Base-by-base conservation (phyloP, 1,140 invertebrate species). In the Drosophila pseudoananassae region DNA sequence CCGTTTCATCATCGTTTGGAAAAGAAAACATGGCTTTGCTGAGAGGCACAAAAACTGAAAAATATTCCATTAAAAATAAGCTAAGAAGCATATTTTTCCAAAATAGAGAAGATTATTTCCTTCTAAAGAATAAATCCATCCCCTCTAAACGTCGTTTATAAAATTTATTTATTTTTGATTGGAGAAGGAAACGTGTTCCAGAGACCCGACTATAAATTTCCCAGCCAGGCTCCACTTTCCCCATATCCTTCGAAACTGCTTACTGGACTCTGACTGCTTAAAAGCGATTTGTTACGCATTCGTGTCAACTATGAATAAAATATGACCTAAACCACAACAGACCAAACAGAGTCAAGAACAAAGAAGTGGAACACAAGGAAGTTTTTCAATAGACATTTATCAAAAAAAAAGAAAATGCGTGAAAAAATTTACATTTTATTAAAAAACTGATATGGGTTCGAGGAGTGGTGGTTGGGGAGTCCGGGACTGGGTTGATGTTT, bases 131-230 rank as follows among this genome's bases (percentile, higher is more conserved):
- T 4, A 10, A n/a, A 36, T 12, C 33, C 33, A 36, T n/a, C 20
- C 29, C 47, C 29, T 47, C 36, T 14, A 68, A 49, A 79, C 79
- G 66, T 85, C 73, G 55, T 68, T 80, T 74, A 51, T 61, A 59
- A 82, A 82, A 87, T 87, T 85, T 85, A 85, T 85, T 87, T 87
- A 85, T 78, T 87, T 85, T 87, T 87, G 78, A 87, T 85, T 85
- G 70, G 77, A 78, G 72, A 47, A 74, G 47, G 66, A 31, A 50
- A 66, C 71, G 66, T 80, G 81, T 77, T 58, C 49, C 49, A 54
- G 56, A 58, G 83, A 59, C 54, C 77, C 58, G 78, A 87, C 83
- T 87, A 87, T 87, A 88, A 87, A 85, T 85, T 87, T 72, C 63
- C 76, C 78, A 64, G 59, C 59, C 58, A 45, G 76, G 53, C 59